Percentiles rank a stretch among this genome's conserved stretches.
phyloP scores from a whole-genome alignment of 2,888 invertebrate genomes.

The Alviniconcha strummeri region DNA sequence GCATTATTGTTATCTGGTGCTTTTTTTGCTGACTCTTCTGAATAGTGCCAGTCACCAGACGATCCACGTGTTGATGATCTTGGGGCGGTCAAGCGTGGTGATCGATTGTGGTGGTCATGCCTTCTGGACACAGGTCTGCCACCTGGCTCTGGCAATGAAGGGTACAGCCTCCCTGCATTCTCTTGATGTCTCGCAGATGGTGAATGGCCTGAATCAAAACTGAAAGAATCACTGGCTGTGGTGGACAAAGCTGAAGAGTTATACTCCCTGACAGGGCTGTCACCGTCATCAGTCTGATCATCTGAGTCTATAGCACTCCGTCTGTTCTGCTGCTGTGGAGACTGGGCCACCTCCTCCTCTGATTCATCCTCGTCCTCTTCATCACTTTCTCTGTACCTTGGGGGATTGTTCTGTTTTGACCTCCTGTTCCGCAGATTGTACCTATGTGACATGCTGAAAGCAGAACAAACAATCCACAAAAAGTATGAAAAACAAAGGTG shows the following conservation, averaged over 20 bases:
- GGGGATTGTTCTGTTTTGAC: not conserved
- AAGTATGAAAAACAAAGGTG: too few species aligned
- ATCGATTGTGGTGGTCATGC: too few species aligned
- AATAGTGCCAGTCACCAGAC: too few species aligned
- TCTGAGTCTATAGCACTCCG: not conserved
- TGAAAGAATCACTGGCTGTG: constrained; percentile 28
- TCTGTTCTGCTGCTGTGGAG: not conserved
- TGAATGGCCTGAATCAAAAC: not conserved
- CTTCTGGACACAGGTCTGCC: too few species aligned
- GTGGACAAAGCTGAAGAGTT: constrained; percentile 7
- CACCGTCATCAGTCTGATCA: not conserved
- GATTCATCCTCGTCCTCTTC: not conserved
- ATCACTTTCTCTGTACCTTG: not conserved
- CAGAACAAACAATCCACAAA: not conserved
- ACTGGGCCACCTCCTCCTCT: not conserved
- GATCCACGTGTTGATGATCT: too few species aligned
- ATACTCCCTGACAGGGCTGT: not conserved
- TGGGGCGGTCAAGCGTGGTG: too few species aligned
- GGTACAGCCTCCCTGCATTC: not conserved
- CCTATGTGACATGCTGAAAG: constrained; percentile 16
- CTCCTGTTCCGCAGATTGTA: constrained; percentile 9
- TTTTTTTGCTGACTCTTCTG: too few species aligned
- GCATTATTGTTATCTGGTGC: too few species aligned
- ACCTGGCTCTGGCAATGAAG: not conserved
- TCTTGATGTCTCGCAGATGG: not conserved